These are phyloP conservation scores for Zeugodacus cucurbitae DNA, from an alignment of 1,140 invertebrate genomes.

Conservation along the genomic window DNA sequence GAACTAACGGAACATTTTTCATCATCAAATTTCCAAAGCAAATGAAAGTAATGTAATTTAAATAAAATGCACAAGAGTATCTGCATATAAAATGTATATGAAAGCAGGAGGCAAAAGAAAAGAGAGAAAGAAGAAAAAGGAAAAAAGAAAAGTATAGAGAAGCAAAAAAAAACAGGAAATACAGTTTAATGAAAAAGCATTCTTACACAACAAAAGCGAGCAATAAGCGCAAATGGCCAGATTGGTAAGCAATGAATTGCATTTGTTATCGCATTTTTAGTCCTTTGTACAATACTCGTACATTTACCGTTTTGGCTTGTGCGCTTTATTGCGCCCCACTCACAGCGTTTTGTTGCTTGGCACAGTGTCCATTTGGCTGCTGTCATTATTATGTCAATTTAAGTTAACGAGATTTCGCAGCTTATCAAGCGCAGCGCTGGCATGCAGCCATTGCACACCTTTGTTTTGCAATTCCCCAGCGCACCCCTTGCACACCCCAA, in stretches of 20 bases:
- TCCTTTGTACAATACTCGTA: background rate
- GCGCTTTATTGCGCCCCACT: background rate
- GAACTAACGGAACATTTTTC: background rate
- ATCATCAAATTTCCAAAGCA: background rate
- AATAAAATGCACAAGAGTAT: background rate
- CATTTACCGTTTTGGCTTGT: background rate
- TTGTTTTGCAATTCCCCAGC: background rate
- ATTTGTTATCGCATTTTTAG: background rate
- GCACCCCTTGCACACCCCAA: background rate
- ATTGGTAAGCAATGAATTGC: slow-evolving; percentile 22
- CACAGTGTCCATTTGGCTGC: slow-evolving; percentile 17
- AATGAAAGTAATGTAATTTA: background rate
- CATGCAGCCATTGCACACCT: background rate
- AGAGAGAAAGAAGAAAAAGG: too few relatives aligned
- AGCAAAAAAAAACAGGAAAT: background rate
- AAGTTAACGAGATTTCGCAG: slow-evolving; percentile 19
- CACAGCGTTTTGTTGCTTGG: background rate
- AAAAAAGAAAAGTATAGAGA: background rate
- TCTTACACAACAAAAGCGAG: background rate
- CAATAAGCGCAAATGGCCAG: background rate
- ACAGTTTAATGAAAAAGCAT: background rate
- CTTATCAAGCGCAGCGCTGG: background rate
- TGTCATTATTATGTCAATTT: slow-evolving; percentile 32
- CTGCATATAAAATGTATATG: background rate
- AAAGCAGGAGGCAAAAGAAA: background rate